Evolutionary conservation across 2,888 invertebrate species (phyloP).

Genomic region (Andrena marginata): DNA sequence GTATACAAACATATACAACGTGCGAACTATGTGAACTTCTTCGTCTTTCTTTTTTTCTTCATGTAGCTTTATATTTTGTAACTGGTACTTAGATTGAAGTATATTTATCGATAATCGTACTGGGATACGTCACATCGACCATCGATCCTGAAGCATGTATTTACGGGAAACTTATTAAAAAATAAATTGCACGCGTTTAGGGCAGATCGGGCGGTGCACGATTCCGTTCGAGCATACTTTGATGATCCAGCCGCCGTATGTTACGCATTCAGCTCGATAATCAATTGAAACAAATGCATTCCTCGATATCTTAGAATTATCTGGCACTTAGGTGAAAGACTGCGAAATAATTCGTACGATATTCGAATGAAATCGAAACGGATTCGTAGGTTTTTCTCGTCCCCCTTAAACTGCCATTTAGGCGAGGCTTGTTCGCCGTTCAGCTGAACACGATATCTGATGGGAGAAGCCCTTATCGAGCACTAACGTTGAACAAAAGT

Average conservation of each 20-base stretch:
- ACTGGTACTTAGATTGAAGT: constrained; percentile 43
- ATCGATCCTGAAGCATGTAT: constrained; percentile 43
- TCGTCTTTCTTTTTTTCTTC: constrained; percentile 2
- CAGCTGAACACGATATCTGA: not conserved
- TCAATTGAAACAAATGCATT: constrained; percentile 16
- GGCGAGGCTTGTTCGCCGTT: not conserved
- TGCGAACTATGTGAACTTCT: constrained; percentile 65
- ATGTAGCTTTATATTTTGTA: constrained; percentile 23
- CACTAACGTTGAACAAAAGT: not conserved
- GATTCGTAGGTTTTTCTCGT: not conserved
- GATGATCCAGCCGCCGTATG: not conserved
- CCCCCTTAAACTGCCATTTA: not conserved
- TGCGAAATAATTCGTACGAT: constrained; percentile 17
- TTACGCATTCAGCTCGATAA: constrained; percentile 10
- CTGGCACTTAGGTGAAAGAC: constrained; percentile 42
- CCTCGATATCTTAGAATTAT: constrained; percentile 17
- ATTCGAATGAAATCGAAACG: not conserved
- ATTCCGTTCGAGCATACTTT: not conserved
- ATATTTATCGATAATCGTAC: constrained; percentile 53
- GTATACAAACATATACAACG: constrained; percentile 77
- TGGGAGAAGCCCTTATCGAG: not conserved
- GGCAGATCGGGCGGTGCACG: not conserved
- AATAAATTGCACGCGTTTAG: not conserved
- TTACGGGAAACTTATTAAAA: constrained; percentile 13
- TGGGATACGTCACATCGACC: constrained; percentile 67